Base-by-base conservation (phyloP, 2,888 invertebrate genomes). In the Ditylenchus weischeri region DNA sequence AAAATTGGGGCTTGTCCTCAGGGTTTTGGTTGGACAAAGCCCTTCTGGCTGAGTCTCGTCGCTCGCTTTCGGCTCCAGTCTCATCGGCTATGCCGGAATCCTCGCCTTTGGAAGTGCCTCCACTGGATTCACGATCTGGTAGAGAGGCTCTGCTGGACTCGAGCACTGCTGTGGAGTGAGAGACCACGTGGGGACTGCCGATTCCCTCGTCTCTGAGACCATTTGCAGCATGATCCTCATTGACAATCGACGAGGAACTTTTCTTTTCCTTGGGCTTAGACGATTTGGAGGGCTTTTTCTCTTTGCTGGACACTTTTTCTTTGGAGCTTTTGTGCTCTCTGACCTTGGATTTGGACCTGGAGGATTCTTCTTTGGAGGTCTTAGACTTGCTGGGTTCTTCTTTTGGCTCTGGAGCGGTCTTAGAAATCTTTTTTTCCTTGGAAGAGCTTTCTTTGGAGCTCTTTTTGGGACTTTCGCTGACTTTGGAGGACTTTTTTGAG, bases 71-170 rank as follows among this genome's bases (percentile, higher is more conserved):
- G 3, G 71, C 71, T 19, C 69, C 61, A 11, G 67, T 72, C 51
- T 72, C 75, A 48, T 73, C 73, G 3, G 74, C 74, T 23, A 73
- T 73, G 18, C 76, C 74, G 10, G 67, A 67, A 43, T 73, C 74
- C 29, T 76, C 74, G 21, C 75, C 76, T 59, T 73, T 73, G 21
- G 74, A 73, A 13, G 74, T 73, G 48, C 74, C 74, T 29, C 74
- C 74, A 60, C 75, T 76, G 11, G 74, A 73, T 36, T 73, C 74
- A 3, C 74, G 57, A 3, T 62, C 67, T 8, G 67, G 66, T 8
- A 64, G 35, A 11, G 70, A 71, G 8, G 21, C 29, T 54, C 54
- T 21, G 15, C 57, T 57, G 18, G 71, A 63, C 47, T 66, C 57
- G 38, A 58, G 48, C 18, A 61, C 8, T 13, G 49, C 48, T 18